These are phyloP conservation scores for Sycophaga agraensis DNA, from an alignment of 1,140 invertebrate genomes.

Conservation along the genomic window DNA sequence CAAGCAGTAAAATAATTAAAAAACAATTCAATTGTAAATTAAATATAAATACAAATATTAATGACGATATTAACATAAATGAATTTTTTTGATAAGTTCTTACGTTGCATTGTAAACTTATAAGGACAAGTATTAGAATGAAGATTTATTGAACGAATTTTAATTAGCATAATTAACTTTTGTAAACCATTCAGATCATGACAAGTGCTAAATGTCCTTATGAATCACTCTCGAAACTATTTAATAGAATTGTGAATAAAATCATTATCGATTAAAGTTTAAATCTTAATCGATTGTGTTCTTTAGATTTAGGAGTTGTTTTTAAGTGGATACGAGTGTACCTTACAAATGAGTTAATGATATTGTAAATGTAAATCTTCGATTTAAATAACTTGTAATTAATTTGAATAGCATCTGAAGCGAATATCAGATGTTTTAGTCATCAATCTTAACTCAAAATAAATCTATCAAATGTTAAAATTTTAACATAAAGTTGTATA, in stretches of 20 bases:
- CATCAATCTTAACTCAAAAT: conserved; percentile 38
- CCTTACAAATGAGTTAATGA: conserved; percentile 39
- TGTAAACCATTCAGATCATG: not conserved
- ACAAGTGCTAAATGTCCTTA: conserved; percentile 15
- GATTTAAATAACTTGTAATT: conserved; percentile 41
- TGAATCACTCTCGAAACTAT: conserved; percentile 15
- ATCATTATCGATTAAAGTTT: conserved; percentile 29
- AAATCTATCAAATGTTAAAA: conserved; percentile 41
- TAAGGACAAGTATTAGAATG: conserved; percentile 6
- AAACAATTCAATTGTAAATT: conserved; percentile 25
- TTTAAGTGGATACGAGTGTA: conserved; percentile 39
- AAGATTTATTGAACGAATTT: conserved; percentile 2
- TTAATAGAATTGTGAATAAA: conserved; percentile 39
- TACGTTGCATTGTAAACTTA: conserved; percentile 8
- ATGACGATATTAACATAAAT: not conserved
- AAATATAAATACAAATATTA: conserved; percentile 15
- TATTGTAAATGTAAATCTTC: conserved; percentile 43
- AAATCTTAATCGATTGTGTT: conserved; percentile 33
- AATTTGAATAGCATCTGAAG: conserved; percentile 34
- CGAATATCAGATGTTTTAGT: conserved; percentile 34
- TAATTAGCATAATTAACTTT: conserved; percentile 9
- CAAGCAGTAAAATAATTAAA: conserved; percentile 37
- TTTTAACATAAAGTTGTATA: conserved; percentile 34
- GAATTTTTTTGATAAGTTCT: conserved; percentile 21
- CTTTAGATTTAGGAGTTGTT: conserved; percentile 39